Base-by-base conservation (phyloP, 2,113 vertebrate species). In the Otolemur garnettii region DNA sequence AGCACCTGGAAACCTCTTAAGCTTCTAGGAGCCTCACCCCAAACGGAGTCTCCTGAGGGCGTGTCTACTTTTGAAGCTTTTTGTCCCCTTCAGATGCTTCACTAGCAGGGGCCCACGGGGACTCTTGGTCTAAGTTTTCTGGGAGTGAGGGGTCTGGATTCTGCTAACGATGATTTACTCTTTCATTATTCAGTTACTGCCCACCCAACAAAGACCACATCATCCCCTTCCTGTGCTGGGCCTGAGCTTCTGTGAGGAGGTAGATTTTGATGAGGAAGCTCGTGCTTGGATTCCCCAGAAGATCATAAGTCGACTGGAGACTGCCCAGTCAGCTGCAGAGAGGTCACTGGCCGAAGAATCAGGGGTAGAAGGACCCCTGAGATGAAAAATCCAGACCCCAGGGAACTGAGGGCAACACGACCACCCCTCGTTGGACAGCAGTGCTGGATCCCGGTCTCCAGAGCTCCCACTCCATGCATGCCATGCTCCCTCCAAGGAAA, bases 401-500 rank as follows among this genome's bases (percentile, higher is more conserved):
- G 64, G 71, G 72, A n/a, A 7, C 26, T 1, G 30, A 57, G 38
- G 35, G 21, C 42, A 33, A 6, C 30, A 42, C 1, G 28, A 22
- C 77, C 15, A 30, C 24, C n/a, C 69, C 11, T 7, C 7, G 50
- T n/a, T 5, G 2, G 10, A 26, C 11, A 4, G 55, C 66, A 21
- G 26, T 1, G 71, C 42, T 11, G 12, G 50, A 38, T 15, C 1
- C 0, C 14, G 79, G 33, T 59, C n/a, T 24, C 22, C 77, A 8
- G 0, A 28, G 55, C 45, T 4, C 77, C 33, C 0, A 0, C 35
- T 62, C 21, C 45, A 4, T 57, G 28, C 42, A 2, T 0, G 0
- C 35, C 19, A 0, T 1, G 15, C 30, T 4, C 42, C 93, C 90
- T 95, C 78, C 77, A 28, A 68, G 85, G 72, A 60, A 80, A 30